Percentiles rank a stretch among this genome's conserved stretches.
Evolutionary conservation across 2,797 vertebrate species (phyloP).

Genomic region (Semotilus atromaculatus): DNA sequence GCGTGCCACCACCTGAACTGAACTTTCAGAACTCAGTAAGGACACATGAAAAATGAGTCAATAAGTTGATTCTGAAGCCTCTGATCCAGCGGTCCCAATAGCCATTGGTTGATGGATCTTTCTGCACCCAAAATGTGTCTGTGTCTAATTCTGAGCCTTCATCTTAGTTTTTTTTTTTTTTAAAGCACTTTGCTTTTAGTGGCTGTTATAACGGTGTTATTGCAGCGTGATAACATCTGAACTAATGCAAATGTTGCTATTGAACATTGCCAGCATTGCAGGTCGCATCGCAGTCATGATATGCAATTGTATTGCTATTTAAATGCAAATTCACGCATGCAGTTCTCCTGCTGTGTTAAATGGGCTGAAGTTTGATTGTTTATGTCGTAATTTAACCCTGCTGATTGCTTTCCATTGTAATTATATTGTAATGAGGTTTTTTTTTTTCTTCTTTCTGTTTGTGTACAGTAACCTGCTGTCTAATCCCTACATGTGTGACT

Average conservation of each 20-base stretch:
- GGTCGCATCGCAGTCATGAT: not conserved
- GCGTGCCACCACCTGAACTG: conserved; percentile 27
- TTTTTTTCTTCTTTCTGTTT: conserved; percentile 22
- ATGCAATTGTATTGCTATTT: conserved; percentile 11
- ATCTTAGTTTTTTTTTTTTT: not conserved
- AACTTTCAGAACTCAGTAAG: conserved; percentile 48
- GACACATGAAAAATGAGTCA: conserved; percentile 55
- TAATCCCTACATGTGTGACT: conserved; percentile 97
- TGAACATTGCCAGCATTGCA: not conserved
- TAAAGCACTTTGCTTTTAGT: not conserved
- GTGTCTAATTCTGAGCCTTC: conserved; percentile 26
- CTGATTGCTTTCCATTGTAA: conserved; percentile 29
- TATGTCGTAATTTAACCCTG: conserved; percentile 30
- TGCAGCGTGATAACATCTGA: not conserved
- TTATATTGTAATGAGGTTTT: conserved; percentile 9
- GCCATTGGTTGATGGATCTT: conserved; percentile 23
- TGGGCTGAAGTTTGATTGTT: conserved; percentile 16
- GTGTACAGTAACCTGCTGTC: conserved; percentile 90
- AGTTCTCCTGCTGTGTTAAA: conserved; percentile 19
- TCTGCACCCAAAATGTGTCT: conserved; percentile 46
- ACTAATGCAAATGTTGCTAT: not conserved
- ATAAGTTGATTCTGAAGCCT: conserved; percentile 62
- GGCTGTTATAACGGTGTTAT: not conserved
- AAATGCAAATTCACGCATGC: conserved; percentile 28
- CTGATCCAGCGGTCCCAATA: conserved; percentile 33